Conservation (phyloP, 2,888 invertebrate species). For the Troides aeacus region DNA sequence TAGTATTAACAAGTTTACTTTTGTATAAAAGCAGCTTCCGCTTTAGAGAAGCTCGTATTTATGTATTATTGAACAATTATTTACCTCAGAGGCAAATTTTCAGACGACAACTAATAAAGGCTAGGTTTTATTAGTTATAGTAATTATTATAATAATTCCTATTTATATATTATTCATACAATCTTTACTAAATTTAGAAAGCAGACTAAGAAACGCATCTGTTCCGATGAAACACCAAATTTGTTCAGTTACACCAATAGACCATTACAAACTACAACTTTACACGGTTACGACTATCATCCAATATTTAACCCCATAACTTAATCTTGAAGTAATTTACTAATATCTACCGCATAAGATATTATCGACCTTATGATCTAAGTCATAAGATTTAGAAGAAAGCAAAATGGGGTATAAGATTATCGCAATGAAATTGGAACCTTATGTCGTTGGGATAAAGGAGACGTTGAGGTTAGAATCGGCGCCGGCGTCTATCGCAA, state of each 20-base stretch:
- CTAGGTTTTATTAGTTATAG: no score
- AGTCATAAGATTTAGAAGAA: background rate
- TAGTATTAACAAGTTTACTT: no score
- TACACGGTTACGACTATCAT: conserved; percentile 35
- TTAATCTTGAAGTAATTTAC: conserved; percentile 24
- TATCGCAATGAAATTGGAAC: conserved; percentile 13
- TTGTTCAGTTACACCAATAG: conserved; percentile 30
- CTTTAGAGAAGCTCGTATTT: no score
- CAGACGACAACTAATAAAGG: no score
- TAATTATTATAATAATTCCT: no score
- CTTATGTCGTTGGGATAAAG: conserved; percentile 8
- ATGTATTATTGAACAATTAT: no score
- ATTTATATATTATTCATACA: no score
- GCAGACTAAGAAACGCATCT: no score
- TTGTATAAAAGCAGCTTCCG: no score
- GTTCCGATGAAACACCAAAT: conserved; percentile 1
- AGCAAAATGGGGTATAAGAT: background rate
- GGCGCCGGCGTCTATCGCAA: conserved; percentile 27
- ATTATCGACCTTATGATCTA: conserved; percentile 15
- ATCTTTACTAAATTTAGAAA: no score
- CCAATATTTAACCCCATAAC: conserved; percentile 44
- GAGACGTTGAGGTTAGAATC: background rate
- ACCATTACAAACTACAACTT: conserved; percentile 32
- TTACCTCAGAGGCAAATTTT: no score
- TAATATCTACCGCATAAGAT: background rate